Conservation (phyloP, 2,797 vertebrate species). For the Chelon auratus region DNA sequence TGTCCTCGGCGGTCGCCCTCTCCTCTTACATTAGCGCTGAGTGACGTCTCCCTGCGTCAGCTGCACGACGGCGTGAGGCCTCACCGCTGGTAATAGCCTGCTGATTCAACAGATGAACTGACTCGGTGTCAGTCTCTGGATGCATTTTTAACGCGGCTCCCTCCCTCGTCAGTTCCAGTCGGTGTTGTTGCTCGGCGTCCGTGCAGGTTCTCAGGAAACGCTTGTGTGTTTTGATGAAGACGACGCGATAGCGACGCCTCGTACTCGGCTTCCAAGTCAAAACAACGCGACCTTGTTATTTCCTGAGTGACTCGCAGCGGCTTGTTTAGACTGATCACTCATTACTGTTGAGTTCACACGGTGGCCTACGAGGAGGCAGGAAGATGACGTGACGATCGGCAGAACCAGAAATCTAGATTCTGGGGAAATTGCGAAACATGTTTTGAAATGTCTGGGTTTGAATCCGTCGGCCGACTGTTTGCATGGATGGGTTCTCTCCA, state of each 20-base stretch:
- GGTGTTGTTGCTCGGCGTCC: not conserved
- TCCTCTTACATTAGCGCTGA: conserved; percentile 57
- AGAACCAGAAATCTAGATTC: too few species aligned
- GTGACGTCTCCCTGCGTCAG: conserved; percentile 40
- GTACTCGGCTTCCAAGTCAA: not conserved
- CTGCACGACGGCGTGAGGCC: conserved; percentile 11
- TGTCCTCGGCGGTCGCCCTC: conserved; percentile 37
- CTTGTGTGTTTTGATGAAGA: not conserved
- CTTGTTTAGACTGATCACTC: too few species aligned
- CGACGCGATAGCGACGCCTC: not conserved
- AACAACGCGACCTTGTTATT: conserved; percentile 1
- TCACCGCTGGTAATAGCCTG: conserved; percentile 11
- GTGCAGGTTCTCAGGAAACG: not conserved
- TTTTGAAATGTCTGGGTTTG: too few species aligned
- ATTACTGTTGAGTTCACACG: too few species aligned
- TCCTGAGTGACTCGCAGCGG: conserved; percentile 1
- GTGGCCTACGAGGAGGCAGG: too few species aligned
- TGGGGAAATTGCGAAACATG: too few species aligned
- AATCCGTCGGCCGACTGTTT: too few species aligned
- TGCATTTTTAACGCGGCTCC: not conserved
- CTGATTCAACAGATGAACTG: not conserved
- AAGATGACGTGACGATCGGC: too few species aligned
- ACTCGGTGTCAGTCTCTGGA: too few species aligned
- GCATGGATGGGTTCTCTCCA: too few species aligned
- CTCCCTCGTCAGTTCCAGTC: too few species aligned